Evolutionary conservation across 2,888 invertebrate genomes (phyloP), one percentile per base, ranked within the genome.

Genomic region (Hecatera dysodea): DNA sequence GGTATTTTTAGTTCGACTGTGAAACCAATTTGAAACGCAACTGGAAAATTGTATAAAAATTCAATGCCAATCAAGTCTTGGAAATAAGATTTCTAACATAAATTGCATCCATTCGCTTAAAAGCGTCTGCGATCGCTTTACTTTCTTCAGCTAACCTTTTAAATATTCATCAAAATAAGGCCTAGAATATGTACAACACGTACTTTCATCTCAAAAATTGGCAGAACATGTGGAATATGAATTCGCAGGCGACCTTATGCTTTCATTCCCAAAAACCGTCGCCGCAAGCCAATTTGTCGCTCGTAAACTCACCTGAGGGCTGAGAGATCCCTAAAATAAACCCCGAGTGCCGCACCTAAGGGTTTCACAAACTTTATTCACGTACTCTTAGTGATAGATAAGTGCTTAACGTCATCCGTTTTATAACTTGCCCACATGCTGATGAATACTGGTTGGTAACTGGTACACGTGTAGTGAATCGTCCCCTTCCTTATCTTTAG

Each of bases 241-340:
- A 69, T 68, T 72, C 60, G 50, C n/a, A 27, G 53, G 9, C 46
- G 70, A 77, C 70, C 66, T 73, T 73, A 44, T 55, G 59, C 55
- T 68, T 53, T 65, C 52, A 69, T 70, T 50, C 44, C 53, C 55
- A 74, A 74, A 84, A 75, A 56, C 53, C 53, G 63, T 71, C 59
- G 50, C 55, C 64, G 29, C 70, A 60, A 48, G 46, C 50, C 65
- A 80, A 83, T 85, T 87, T 82, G 78, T 72, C 55, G 78, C 60
- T 82, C 84, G 74, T 88, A 86, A 88, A 88, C 67, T 72, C 81
- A 84, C 83, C 83, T 84, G 74, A 72, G 69, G 70, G 27, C 66
- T 66, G 60, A 65, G 62, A 62, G 62, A 42, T 52, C 62, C 60
- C 67, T 76, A 68, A 74, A 79, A 83, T 77, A 79, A 72, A 65